These are phyloP conservation scores for Poecilia latipinna DNA, from an alignment of 2,113 vertebrate species.

Conservation along the genomic window DNA sequence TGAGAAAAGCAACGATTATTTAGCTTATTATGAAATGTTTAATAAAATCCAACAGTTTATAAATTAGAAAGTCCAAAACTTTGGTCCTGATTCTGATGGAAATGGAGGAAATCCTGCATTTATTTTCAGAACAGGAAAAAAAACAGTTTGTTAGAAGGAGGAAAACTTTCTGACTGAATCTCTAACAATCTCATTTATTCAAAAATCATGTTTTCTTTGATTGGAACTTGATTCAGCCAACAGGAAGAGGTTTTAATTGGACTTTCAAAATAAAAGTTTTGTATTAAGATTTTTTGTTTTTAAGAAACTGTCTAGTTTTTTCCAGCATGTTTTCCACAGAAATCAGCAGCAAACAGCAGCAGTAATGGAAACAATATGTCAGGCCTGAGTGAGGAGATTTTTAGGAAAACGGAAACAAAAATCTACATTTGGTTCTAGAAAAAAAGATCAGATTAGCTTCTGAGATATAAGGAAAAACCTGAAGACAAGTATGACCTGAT, in stretches of 20 bases:
- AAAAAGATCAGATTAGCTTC: neutral
- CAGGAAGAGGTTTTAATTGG: no score
- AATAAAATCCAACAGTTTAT: no score
- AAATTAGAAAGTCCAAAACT: neutral
- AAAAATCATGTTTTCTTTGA: no score
- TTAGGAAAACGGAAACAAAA: neutral
- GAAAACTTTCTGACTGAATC: neutral
- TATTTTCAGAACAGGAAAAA: neutral
- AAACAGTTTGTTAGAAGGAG: neutral
- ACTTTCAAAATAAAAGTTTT: no score
- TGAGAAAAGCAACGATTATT: no score
- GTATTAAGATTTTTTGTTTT: no score
- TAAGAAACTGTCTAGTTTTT: no score
- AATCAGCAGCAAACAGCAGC: neutral
- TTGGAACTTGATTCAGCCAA: no score
- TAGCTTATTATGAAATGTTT: no score
- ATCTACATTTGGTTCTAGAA: neutral
- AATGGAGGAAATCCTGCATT: neutral
- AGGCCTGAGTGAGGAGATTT: neutral
- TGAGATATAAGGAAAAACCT: neutral
- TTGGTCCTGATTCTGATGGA: neutral
- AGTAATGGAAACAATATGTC: neutral
- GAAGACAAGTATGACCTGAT: neutral
- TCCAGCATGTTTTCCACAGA: neutral
- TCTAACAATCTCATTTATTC: no score